Percentiles rank a stretch among this genome's conserved stretches.
phyloP scores from a whole-genome alignment of 2,113 vertebrate species.

The Oncorhynchus kisutch region DNA sequence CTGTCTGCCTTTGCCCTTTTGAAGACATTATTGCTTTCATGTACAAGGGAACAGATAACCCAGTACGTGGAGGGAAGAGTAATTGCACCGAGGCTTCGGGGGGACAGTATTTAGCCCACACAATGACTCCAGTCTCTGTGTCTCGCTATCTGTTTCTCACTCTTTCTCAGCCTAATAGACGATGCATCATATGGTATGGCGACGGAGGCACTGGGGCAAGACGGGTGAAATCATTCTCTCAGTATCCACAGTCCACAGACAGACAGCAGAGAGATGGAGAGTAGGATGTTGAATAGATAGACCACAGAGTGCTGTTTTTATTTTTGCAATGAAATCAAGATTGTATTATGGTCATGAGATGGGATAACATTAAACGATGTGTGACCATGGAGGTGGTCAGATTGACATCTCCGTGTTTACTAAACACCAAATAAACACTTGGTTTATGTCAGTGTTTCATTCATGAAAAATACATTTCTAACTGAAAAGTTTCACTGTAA shows the following conservation, averaged over 20 bases:
- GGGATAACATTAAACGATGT: too few species aligned
- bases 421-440: too few species aligned
- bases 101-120: conserved; percentile 11
- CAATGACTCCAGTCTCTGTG: neutral
- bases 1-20: conserved; percentile 4
- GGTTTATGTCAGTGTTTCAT: too few species aligned
- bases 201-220: neutral
- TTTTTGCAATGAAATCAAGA: too few species aligned
- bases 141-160: neutral
- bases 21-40: neutral
- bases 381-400: too few species aligned
- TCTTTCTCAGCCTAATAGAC: neutral
- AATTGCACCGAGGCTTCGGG: neutral
- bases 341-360: too few species aligned
- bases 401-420: too few species aligned
- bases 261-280: neutral
- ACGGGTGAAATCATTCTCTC: neutral
- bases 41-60: neutral
- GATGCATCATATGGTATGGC: neutral
- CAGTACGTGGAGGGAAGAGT: neutral
- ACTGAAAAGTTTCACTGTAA: too few species aligned
- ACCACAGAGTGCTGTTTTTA: too few species aligned
- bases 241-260: neutral
- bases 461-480: too few species aligned
- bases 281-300: too few species aligned